Evolutionary conservation across 2,797 vertebrate species (phyloP).

Genomic region (Gallinago stenura): DNA sequence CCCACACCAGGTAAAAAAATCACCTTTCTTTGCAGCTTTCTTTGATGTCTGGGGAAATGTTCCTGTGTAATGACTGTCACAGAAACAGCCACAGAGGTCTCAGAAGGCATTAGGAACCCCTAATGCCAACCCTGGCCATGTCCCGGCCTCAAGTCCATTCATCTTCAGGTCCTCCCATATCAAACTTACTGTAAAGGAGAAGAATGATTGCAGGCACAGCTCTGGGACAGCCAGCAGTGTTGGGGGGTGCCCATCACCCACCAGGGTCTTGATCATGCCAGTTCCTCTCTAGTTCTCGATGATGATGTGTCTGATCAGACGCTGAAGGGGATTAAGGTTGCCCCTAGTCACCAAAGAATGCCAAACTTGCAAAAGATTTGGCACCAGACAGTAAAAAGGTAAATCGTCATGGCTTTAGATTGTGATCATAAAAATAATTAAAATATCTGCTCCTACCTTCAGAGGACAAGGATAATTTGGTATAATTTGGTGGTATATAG

Average conservation of each 20-base stretch:
- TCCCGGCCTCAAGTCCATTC: neutral
- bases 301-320: neutral
- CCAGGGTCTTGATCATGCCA: neutral
- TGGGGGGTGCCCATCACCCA: neutral
- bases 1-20: neutral
- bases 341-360: neutral
- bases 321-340: neutral
- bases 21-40: neutral
- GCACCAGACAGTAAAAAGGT: neutral
- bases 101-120: neutral
- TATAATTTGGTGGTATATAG: neutral
- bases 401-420: neutral
- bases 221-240: neutral
- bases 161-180: neutral
- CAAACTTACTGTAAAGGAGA: neutral
- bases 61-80: neutral
- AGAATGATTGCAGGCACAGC: neutral
- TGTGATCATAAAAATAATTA: neutral
- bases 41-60: neutral
- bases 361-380: neutral
- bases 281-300: neutral
- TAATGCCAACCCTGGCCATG: neutral
- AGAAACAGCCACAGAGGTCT: neutral
- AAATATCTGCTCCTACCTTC: neutral
- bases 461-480: neutral